These are phyloP conservation scores for Anarsia innoxiella DNA, from an alignment of 2,888 invertebrate genomes.

Conservation along the genomic window DNA sequence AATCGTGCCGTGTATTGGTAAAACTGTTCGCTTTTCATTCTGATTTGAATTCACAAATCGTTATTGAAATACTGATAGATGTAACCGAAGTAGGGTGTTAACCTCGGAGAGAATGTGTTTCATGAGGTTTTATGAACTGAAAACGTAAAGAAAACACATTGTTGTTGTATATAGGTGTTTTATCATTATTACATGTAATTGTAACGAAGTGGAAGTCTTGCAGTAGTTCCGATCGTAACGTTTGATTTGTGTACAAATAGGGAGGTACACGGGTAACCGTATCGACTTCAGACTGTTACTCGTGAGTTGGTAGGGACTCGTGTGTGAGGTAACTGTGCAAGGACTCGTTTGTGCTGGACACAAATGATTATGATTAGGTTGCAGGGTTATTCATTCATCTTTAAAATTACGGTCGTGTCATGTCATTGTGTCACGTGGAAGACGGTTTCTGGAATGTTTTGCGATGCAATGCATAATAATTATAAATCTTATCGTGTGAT, in stretches of 20 bases:
- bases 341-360: conserved; percentile 26
- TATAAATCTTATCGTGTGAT: conserved; percentile 57
- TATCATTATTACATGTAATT: conserved; percentile 21
- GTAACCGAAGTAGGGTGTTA: conserved; percentile 1
- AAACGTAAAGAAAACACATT: conserved; percentile 21
- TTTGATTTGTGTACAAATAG: conserved; percentile 14
- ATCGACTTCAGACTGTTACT: conserved; percentile 8
- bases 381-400: conserved; percentile 22
- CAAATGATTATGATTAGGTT: conserved; percentile 25
- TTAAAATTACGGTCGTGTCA: conserved; percentile 25
- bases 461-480: conserved; percentile 58
- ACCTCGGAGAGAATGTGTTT: background rate
- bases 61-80: conserved; percentile 10
- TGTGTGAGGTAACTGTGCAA: conserved; percentile 11
- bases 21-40: conserved; percentile 33
- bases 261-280: background rate
- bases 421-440: conserved; percentile 30
- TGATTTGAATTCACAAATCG: conserved; percentile 8
- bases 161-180: conserved; percentile 35
- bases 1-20: conserved; percentile 38
- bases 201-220: conserved; percentile 17
- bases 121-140: conserved; percentile 12
- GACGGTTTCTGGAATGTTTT: conserved; percentile 47
- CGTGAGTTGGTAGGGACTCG: background rate
- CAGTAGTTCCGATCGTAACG: conserved; percentile 15